Percentiles rank a stretch among this genome's conserved stretches.
Conservation (phyloP, 2,113 vertebrate species). For the Phalacrocorax carbo region DNA sequence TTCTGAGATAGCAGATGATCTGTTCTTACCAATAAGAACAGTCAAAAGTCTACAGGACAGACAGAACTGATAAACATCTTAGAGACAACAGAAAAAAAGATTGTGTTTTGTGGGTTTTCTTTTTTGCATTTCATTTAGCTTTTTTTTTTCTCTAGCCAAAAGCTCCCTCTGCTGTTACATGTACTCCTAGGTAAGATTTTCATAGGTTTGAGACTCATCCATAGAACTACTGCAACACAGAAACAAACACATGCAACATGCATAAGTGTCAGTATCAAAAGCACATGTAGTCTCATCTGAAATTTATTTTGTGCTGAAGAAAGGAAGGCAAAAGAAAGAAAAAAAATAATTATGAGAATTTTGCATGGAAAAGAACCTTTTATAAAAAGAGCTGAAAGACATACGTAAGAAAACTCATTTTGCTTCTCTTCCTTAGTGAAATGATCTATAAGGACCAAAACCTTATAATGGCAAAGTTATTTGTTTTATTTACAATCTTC, state of each 20-base stretch:
- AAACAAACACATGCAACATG: background rate
- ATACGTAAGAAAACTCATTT: background rate
- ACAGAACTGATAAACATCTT: background rate
- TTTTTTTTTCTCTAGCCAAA: background rate
- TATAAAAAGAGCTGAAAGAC: background rate
- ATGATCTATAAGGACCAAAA: background rate
- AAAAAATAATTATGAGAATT: background rate
- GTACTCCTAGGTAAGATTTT: background rate
- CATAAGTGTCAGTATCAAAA: background rate
- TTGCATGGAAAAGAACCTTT: background rate
- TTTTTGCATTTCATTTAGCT: background rate
- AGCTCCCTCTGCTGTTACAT: background rate
- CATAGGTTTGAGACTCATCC: background rate
- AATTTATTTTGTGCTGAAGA: background rate
- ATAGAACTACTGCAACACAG: background rate
- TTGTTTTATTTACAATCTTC: background rate
- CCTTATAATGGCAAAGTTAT: background rate
- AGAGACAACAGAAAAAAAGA: background rate
- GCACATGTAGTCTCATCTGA: background rate
- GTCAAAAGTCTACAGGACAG: background rate
- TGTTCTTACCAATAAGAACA: background rate
- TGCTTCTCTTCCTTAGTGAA: background rate
- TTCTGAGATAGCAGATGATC: background rate
- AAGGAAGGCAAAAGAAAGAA: background rate
- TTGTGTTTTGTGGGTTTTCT: rapidly evolving